Percentiles rank a stretch among this genome's conserved stretches.
These are phyloP conservation scores for Andrena camellia DNA, from an alignment of 2,888 invertebrate species.

Conservation along the genomic window DNA sequence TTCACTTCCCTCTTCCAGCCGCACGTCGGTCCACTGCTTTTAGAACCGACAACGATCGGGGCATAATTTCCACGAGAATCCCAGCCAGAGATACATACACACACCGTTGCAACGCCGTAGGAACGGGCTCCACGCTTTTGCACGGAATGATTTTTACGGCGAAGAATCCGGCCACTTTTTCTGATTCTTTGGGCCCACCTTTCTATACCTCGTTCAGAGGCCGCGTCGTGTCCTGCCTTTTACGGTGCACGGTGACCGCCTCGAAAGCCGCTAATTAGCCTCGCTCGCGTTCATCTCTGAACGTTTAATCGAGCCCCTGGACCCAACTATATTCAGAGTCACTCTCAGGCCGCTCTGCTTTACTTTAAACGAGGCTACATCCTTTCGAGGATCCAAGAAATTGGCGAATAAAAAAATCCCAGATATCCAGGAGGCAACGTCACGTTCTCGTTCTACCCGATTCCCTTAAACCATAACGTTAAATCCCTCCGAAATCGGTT, in stretches of 20 bases:
- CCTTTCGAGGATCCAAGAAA: not conserved
- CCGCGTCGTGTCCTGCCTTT: constrained; percentile 69
- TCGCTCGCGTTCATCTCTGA: constrained; percentile 65
- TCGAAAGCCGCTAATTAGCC: constrained; percentile 72
- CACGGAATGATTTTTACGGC: constrained; percentile 65
- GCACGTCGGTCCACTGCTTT: no score
- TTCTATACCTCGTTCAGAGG: constrained; percentile 44
- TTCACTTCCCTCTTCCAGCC: no score
- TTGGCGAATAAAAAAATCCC: not conserved
- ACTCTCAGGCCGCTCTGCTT: constrained; percentile 25
- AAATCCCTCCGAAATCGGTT: not conserved
- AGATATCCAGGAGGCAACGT: no score
- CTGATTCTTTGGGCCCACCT: constrained; percentile 51
- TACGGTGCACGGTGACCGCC: constrained; percentile 64
- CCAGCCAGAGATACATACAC: constrained; percentile 10
- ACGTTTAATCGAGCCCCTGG: constrained; percentile 63
- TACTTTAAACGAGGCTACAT: constrained; percentile 25
- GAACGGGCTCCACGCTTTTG: constrained; percentile 45
- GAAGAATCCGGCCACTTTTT: constrained; percentile 67
- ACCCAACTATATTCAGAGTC: constrained; percentile 55
- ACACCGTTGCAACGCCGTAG: not conserved
- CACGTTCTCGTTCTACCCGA: no score
- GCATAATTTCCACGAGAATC: constrained; percentile 34
- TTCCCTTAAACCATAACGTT: no score
- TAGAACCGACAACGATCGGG: not conserved